Evolutionary conservation across 1,140 invertebrate genomes (phyloP).

Genomic region (Asbolus verrucosus): DNA sequence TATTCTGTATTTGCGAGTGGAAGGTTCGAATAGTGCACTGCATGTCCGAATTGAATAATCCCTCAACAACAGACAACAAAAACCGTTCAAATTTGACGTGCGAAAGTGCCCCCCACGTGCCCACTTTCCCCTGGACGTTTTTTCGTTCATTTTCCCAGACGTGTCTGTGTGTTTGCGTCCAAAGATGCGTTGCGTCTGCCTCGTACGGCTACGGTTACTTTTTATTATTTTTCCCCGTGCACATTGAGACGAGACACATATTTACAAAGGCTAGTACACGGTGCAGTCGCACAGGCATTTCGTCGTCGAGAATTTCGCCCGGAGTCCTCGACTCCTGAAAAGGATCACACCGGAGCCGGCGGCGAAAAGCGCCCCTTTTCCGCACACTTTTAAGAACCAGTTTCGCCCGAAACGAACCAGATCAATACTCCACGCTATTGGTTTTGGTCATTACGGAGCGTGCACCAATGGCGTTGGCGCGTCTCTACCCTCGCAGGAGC

Average conservation of each 20-base stretch:
- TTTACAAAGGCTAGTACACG: conserved; percentile 47
- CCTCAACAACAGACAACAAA: too few relatives aligned
- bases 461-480: conserved; percentile 44
- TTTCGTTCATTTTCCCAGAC: too few relatives aligned
- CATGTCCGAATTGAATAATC: too few relatives aligned
- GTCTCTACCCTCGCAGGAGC: conserved; percentile 24
- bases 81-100: too few relatives aligned
- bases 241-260: conserved; percentile 22
- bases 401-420: conserved; percentile 41
- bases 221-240: not conserved
- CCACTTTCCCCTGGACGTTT: too few relatives aligned
- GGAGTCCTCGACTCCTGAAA: conserved; percentile 34
- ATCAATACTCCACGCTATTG: conserved; percentile 53
- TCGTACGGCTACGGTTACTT: not conserved
- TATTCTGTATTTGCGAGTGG: too few relatives aligned
- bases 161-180: too few relatives aligned
- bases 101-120: too few relatives aligned
- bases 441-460: conserved; percentile 53
- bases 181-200: too few relatives aligned
- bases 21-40: too few relatives aligned
- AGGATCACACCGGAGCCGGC: conserved; percentile 21
- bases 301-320: conserved; percentile 13
- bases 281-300: conserved; percentile 41
- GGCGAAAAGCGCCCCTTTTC: conserved; percentile 23
- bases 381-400: conserved; percentile 11